Evolutionary conservation across 2,113 vertebrate genomes (phyloP).

Genomic region (Marcusenius ussheri): DNA sequence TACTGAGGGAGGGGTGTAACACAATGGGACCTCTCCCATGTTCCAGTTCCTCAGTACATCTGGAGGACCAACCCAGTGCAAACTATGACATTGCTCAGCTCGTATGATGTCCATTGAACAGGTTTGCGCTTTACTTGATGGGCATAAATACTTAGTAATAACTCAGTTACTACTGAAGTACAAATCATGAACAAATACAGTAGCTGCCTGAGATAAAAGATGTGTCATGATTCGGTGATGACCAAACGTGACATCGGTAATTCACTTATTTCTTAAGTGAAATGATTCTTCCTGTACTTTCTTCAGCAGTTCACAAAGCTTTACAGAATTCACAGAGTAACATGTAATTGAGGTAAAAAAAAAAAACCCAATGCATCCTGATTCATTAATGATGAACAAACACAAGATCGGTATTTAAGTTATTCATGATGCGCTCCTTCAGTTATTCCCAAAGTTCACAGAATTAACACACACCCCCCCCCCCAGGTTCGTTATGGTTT

Average conservation of each 20-base stretch:
- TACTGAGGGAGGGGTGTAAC: not conserved
- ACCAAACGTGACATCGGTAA: not conserved
- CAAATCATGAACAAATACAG: not conserved
- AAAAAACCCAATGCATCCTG: not conserved
- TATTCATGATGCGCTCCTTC: not conserved
- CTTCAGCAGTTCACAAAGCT: too few relatives aligned
- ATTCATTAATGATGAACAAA: not conserved
- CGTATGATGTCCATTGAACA: not conserved
- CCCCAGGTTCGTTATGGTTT: too few relatives aligned
- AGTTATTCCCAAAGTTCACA: not conserved
- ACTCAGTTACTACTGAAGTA: not conserved
- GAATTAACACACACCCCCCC: not conserved
- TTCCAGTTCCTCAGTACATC: not conserved
- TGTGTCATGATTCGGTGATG: not conserved
- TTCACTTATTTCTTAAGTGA: not conserved
- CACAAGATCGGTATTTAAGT: not conserved
- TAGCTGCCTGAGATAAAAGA: not conserved
- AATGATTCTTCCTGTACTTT: too few relatives aligned
- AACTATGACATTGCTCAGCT: not conserved
- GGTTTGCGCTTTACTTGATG: not conserved
- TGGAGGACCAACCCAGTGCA: not conserved
- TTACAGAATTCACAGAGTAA: too few relatives aligned
- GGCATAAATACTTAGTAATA: not conserved
- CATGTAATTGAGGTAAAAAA: not conserved
- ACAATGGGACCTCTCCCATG: not conserved